Base-by-base conservation (phyloP, 1,140 invertebrate genomes). In the Hypsibius dujardini region DNA sequence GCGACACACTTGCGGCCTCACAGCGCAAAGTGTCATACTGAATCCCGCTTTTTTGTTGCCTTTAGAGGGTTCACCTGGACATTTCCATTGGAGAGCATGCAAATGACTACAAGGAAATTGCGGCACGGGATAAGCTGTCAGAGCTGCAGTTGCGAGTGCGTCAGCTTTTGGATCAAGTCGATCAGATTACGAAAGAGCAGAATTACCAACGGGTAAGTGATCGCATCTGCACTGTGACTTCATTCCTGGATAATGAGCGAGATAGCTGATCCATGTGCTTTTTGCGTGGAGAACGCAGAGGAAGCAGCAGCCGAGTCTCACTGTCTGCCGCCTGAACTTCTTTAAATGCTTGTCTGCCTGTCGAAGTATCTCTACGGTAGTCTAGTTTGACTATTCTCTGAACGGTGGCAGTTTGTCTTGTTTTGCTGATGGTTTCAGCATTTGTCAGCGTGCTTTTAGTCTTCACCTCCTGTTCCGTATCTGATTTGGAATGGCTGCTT, bases 61-160 rank as follows among this genome's bases (percentile, higher is more conserved):
- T 80, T 82, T 77, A 88, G 86, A 82, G 88, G 77, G 90, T 99
- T 1, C 95, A 99, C 82, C 83, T 99, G 71, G 94, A 98, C 78
- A 97, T 99, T 76, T 93, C 98, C 87, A 92, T 97, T 70, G 95
- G 95, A 72, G 95, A 98, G 80, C 94, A 98, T 82, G 91, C 95
- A 15, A 88, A 97, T 74, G 95, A 98, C 82, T 98, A 99, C 81
- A 90, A 92, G 47, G 90, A 90, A 81, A 88, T 98, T 70, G 94
- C 94, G 47, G 90, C 96, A 75, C 96, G 95, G 79, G 96, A 99
- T 79, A 98, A 98, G 79, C 82, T 98, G 15, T 89, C 91, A 3
- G 93, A 98, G 78, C 81, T 99, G 2, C 94, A 99, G 79, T 81
- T 98, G 7, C 84, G 95, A 76, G 88, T 98, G 69, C 84, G 94